A percentile compares a stretch with the other conserved stretches of the same genome.
These are phyloP conservation scores for Melitaea athalia DNA, from an alignment of 2,888 invertebrate genomes.

Conservation along the genomic window DNA sequence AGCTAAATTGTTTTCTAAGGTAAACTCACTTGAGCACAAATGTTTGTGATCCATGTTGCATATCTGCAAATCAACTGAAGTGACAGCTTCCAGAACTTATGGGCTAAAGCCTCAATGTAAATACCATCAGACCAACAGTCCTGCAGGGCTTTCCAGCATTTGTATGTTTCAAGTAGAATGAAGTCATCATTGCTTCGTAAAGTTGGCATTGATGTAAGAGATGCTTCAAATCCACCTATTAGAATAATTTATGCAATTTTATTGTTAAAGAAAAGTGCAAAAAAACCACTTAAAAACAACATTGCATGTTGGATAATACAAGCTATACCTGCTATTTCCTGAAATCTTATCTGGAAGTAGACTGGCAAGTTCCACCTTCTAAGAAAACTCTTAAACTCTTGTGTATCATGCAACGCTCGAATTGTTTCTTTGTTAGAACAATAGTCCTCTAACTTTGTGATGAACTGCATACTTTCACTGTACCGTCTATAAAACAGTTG, in stretches of 20 bases:
- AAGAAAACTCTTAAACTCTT: constrained; percentile 89
- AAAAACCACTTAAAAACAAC: neutral
- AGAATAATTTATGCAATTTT: constrained; percentile 21
- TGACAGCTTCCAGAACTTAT: constrained; percentile 94
- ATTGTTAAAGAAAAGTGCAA: constrained; percentile 1
- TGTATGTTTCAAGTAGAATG: constrained; percentile 72
- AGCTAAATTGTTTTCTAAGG: neutral
- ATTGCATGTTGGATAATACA: neutral
- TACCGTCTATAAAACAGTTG: constrained; percentile 93
- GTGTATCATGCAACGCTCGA: constrained; percentile 83
- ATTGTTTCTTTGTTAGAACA: constrained; percentile 83
- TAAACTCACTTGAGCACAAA: constrained; percentile 66
- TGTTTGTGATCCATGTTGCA: constrained; percentile 85
- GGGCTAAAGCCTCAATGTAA: constrained; percentile 89
- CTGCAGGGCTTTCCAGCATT: constrained; percentile 73
- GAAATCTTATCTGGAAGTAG: constrained; percentile 98
- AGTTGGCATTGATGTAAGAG: constrained; percentile 60
- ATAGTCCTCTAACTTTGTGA: constrained; percentile 86
- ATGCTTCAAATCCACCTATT: constrained; percentile 70
- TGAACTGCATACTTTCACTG: constrained; percentile 88
- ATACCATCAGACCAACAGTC: constrained; percentile 90
- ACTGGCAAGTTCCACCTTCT: constrained; percentile 96
- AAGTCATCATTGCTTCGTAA: constrained; percentile 63
- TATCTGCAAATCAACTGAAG: constrained; percentile 92
- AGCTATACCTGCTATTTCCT: constrained; percentile 90